Evolutionary conservation across 1,140 invertebrate genomes (phyloP).

Genomic region (Drosophila tristis): DNA sequence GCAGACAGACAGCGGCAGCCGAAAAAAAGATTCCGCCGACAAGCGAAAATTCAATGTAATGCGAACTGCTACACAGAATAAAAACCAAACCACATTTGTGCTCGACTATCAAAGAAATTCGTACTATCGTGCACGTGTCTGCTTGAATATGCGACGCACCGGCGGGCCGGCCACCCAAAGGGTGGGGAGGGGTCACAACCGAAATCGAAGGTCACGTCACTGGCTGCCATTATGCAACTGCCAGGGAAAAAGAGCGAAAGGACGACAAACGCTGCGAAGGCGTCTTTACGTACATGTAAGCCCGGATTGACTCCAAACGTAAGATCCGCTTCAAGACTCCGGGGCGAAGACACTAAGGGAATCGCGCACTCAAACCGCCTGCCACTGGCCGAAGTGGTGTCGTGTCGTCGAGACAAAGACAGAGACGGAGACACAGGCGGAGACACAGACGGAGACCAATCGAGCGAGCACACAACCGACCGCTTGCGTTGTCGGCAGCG

Average conservation of each 20-base stretch:
- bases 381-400: constrained; percentile 8
- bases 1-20: neutral
- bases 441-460: neutral
- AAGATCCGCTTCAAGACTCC: constrained; percentile 36
- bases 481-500: constrained; percentile 77
- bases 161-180: constrained; percentile 1
- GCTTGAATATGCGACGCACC: constrained; percentile 29
- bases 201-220: constrained; percentile 53
- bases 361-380: constrained; percentile 10
- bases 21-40: constrained; percentile 4
- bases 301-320: constrained; percentile 24
- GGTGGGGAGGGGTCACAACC: constrained; percentile 27
- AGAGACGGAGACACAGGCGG: neutral
- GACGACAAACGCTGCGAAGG: neutral
- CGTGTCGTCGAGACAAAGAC: neutral
- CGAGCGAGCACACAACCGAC: constrained; percentile 59
- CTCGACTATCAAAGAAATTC: constrained; percentile 37
- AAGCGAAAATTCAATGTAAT: constrained; percentile 39
- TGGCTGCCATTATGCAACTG: constrained; percentile 42
- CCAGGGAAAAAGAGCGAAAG: neutral
- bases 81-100: constrained; percentile 7
- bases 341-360: neutral
- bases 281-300: constrained; percentile 36
- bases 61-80: constrained; percentile 14
- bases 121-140: constrained; percentile 65